phyloP scores from a whole-genome alignment of 2,113 vertebrate genomes.

The Alces alces region DNA sequence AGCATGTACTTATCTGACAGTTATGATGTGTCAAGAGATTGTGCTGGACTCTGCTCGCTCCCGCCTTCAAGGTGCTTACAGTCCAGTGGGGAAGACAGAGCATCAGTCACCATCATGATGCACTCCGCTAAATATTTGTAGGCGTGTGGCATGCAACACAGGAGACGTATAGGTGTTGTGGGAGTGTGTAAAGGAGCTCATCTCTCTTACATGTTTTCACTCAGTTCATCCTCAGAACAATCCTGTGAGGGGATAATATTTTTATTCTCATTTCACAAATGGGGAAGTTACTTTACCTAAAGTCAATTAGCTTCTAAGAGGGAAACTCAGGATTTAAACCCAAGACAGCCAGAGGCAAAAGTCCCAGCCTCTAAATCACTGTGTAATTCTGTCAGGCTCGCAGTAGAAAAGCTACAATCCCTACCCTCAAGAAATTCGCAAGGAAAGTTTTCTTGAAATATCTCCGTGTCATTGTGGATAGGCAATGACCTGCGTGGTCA shows the following conservation, averaged over 20 bases:
- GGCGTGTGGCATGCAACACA: fast-evolving
- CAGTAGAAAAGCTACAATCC: not conserved
- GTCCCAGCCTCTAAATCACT: not conserved
- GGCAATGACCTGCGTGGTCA: not conserved
- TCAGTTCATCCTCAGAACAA: not conserved
- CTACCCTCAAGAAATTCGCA: not conserved
- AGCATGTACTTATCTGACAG: not conserved
- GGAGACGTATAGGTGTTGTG: not conserved
- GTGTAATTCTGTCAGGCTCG: not conserved
- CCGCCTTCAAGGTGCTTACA: not conserved
- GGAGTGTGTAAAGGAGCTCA: too few species aligned
- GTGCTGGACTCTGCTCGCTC: not conserved
- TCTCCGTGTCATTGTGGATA: not conserved
- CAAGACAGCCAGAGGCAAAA: not conserved
- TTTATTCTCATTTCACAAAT: not conserved
- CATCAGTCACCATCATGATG: fast-evolving
- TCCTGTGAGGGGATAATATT: not conserved
- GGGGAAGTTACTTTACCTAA: not conserved
- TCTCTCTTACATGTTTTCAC: not conserved
- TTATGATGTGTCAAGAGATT: not conserved
- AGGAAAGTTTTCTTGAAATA: not conserved
- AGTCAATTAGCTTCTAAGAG: not conserved
- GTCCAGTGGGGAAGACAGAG: not conserved
- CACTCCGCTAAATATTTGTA: not conserved
- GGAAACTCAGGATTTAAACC: not conserved